These are phyloP conservation scores for Notodonta ziczac DNA, from an alignment of 2,888 invertebrate genomes.

Conservation along the genomic window DNA sequence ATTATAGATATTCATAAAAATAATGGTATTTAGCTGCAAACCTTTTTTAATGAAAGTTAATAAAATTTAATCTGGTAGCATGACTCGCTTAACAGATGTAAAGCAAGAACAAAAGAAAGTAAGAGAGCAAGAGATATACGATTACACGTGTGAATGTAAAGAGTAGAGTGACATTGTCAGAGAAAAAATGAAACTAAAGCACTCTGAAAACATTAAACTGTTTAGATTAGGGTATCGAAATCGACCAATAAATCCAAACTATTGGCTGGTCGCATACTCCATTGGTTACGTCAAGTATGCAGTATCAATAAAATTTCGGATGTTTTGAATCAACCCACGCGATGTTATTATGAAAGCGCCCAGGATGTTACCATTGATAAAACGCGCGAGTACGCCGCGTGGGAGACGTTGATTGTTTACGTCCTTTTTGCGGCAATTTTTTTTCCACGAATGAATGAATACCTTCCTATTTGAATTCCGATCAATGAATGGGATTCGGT, in stretches of 20 bases:
- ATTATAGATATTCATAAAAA: no score
- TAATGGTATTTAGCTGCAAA: no score
- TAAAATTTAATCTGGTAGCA: no score
- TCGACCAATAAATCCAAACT: neutral
- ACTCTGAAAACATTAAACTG: no score
- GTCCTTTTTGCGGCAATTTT: slow-evolving; percentile 54
- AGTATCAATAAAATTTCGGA: slow-evolving; percentile 45
- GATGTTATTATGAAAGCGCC: slow-evolving; percentile 33
- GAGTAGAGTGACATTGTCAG: no score
- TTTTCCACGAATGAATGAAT: slow-evolving; percentile 52
- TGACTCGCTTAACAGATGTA: no score
- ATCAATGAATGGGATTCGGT: slow-evolving; percentile 23
- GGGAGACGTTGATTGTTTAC: slow-evolving; percentile 63
- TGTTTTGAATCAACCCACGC: slow-evolving; percentile 50
- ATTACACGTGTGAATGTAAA: no score
- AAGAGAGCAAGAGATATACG: no score
- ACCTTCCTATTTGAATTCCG: slow-evolving; percentile 41
- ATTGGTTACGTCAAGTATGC: slow-evolving; percentile 15
- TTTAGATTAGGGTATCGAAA: neutral
- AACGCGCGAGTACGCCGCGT: slow-evolving; percentile 53
- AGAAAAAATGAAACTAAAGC: no score
- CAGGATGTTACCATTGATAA: slow-evolving; percentile 63
- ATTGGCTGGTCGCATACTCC: slow-evolving; percentile 8
- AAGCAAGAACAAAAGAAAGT: no score
- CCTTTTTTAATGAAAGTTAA: no score